These are phyloP conservation scores for Syngnathus floridae DNA, from an alignment of 2,113 vertebrate species.

Conservation along the genomic window DNA sequence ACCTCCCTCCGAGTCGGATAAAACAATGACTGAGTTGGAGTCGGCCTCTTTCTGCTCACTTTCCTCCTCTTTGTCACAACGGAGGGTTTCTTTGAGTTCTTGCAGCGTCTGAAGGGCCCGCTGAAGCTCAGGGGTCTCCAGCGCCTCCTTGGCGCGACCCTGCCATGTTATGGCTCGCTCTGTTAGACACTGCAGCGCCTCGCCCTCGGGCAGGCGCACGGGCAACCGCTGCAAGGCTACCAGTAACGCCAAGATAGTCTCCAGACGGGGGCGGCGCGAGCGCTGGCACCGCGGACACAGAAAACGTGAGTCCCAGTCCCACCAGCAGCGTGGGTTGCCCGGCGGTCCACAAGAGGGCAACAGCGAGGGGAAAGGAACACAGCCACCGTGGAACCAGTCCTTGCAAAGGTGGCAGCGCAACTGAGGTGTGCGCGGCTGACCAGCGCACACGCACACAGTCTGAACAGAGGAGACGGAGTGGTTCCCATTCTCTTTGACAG, in stretches of 20 bases:
- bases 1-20: constrained; percentile 68
- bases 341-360: constrained; percentile 62
- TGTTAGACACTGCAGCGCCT: constrained; percentile 87
- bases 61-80: background rate
- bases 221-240: constrained; percentile 89
- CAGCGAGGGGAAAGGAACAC: constrained; percentile 79
- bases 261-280: constrained; percentile 84
- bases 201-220: constrained; percentile 85
- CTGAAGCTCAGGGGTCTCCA: constrained; percentile 78
- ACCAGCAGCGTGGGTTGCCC: constrained; percentile 75
- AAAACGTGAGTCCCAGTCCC: constrained; percentile 91
- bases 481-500: constrained; percentile 50
- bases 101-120: constrained; percentile 69
- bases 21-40: constrained; percentile 60
- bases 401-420: constrained; percentile 88
- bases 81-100: constrained; percentile 69
- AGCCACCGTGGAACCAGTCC: constrained; percentile 89
- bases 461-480: constrained; percentile 39
- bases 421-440: constrained; percentile 66
- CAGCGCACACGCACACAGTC: constrained; percentile 76
- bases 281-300: constrained; percentile 88
- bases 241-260: constrained; percentile 85
- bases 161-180: constrained; percentile 92
- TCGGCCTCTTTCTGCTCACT: constrained; percentile 14
- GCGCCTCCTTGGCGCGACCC: constrained; percentile 80